Conservation (phyloP, 1,140 invertebrate species). For the fruit fly (Drosophila melanogaster) region Release_6_plus_ISO1_MT NT_037436.4:7601501-7602000, state of each 20-base stretch:
- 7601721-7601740: constrained; percentile 24
- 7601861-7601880: constrained; percentile 40
- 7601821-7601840: constrained; percentile 63
- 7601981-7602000: constrained; percentile 77
- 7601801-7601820: constrained; percentile 59
- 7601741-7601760: constrained; percentile 42
- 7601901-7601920: constrained; percentile 59
- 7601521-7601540: constrained; percentile 2
- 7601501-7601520: constrained; percentile 22
- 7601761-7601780: constrained; percentile 41
- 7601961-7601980: constrained; percentile 28
- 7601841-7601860: constrained; percentile 48
- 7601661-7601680: constrained; percentile 48
- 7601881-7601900: constrained; percentile 44
- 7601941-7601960: not conserved
- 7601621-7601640: constrained; percentile 68
- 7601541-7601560: not conserved
- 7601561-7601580: not conserved
- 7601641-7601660: constrained; percentile 45
- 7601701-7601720: constrained; percentile 48
- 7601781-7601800: constrained; percentile 49
- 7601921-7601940: constrained; percentile 22
- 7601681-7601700: constrained; percentile 33
- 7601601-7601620: constrained; percentile 20
- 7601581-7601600: not conserved